Base-by-base conservation (phyloP, 2,797 vertebrate genomes). In the Decapterus maruadsi region DNA sequence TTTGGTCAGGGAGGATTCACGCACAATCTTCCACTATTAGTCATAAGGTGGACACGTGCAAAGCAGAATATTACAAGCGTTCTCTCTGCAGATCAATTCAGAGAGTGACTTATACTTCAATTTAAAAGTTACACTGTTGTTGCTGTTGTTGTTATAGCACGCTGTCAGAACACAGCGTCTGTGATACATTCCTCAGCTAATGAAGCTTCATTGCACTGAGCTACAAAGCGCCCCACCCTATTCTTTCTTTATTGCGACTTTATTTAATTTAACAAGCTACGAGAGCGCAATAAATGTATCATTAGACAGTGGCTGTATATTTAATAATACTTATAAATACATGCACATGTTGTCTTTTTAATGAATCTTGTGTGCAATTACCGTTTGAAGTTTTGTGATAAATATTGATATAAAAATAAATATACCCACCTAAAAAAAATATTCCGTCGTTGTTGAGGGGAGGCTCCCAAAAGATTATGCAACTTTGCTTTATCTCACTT, bases 121-220 rank as follows among this genome's bases (percentile, higher is more conserved):
- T 51, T 13, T 5, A 19, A 51, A 55, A 65, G 55, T 43, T 20
- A 40, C 4, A 36, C 17, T 22, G 51, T 10, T 65, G 57, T 10
- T 65, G 57, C n/a, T 63, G 50, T 14, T 63, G 50, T 13, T 65
- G 63, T 45, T 72, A 20, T 12, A 65, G 61, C 19, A 17, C 55
- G 14, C 12, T 64, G 48, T 64, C 19, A 54, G 40, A 68, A 62
- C 50, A 58, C 20, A 70, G 8, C 69, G 64, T 72, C 68, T 83
- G 78, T 81, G 51, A 83, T 36, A 48, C 76, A 82, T 77, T 83
- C 58, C 53, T 61, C 34, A 57, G 62, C 45, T 73, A 55, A 80
- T 70, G 11, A 80, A 69, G 59, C 36, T 55, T 77, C 56, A 70
- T 36, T 75, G 58, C 42, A 81, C 9, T 10, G 51, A 65, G 60